phyloP scores from a whole-genome alignment of 2,113 vertebrate genomes.

The Sphyrna mokarran region DNA sequence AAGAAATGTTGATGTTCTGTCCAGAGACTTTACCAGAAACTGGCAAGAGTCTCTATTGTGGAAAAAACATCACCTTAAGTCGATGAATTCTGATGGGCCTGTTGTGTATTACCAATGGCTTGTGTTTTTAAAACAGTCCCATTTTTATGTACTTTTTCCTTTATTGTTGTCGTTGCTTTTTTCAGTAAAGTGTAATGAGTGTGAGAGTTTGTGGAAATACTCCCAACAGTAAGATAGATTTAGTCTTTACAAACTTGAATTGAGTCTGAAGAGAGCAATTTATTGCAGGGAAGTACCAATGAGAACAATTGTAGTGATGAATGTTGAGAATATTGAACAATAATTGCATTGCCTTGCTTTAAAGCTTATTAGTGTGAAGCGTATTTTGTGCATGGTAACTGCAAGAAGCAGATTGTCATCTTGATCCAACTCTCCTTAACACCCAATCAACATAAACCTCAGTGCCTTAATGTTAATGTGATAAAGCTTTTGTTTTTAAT shows the following conservation, averaged over 20 bases:
- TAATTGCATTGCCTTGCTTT: neutral
- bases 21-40: neutral
- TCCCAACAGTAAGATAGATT: neutral
- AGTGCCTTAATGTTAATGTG: neutral
- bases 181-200: neutral
- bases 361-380: neutral
- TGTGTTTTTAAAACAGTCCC: neutral
- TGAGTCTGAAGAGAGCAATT: constrained; percentile 6
- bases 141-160: neutral
- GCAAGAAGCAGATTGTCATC: neutral
- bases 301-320: constrained; percentile 3
- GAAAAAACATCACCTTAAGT: neutral
- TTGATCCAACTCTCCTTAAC: neutral
- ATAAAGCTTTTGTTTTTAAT: neutral
- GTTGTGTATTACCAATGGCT: neutral
- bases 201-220: neutral
- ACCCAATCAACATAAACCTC: neutral
- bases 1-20: neutral
- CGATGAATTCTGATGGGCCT: neutral
- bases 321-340: constrained; percentile 3
- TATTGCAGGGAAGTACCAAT: constrained; percentile 2
- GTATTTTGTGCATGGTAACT: neutral
- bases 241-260: neutral
- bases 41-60: neutral
- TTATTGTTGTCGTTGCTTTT: neutral